Conservation (phyloP, 2,113 vertebrate genomes). For the Cyanoramphus novaezelandiae region DNA sequence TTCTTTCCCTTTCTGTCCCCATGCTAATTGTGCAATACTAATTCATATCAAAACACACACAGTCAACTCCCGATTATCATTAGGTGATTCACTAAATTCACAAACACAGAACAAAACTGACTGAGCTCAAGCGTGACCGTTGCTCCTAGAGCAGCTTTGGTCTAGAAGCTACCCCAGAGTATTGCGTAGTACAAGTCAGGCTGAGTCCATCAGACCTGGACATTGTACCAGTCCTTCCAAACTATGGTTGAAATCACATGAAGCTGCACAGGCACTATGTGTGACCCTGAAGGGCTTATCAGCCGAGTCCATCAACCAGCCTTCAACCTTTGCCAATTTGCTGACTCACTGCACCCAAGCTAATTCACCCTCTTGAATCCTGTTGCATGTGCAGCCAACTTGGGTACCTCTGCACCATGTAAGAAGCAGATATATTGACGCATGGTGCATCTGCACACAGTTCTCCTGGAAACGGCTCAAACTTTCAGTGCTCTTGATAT, state of each 20-base stretch:
- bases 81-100: not conserved
- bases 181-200: not conserved
- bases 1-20: not conserved
- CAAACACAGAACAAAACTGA: not conserved
- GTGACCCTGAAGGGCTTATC: not conserved
- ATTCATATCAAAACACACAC: not conserved
- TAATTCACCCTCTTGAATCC: not conserved
- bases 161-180: not conserved
- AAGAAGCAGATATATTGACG: not conserved
- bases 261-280: rapidly evolving
- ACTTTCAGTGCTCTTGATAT: not conserved
- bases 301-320: not conserved
- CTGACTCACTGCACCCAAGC: not conserved
- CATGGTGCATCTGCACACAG: not conserved
- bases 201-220: not conserved
- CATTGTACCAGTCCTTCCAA: not conserved
- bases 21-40: not conserved
- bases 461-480: not conserved
- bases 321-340: not conserved
- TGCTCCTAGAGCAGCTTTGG: not conserved
- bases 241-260: not conserved
- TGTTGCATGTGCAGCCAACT: not conserved
- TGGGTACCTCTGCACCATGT: not conserved
- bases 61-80: not conserved
- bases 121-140: not conserved